Conservation (phyloP, 2,888 invertebrate species). For the Prosopocoilus inquinatus region DNA sequence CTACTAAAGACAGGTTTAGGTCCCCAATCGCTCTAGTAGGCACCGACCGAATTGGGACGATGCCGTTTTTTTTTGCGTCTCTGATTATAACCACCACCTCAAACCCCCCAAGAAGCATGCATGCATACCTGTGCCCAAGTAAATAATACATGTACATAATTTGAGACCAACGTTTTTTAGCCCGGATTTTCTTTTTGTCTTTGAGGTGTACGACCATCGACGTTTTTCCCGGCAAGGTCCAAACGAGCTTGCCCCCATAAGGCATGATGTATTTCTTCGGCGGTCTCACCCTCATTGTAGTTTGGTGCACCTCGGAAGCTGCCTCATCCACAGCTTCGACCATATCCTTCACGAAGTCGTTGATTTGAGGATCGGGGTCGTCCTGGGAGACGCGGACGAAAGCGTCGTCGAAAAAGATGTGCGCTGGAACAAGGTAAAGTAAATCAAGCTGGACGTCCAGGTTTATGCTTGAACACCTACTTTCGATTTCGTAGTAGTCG, state of each 20-base stretch:
- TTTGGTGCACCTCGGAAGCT: conserved; percentile 68
- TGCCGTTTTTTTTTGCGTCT: not conserved
- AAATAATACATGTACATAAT: conserved; percentile 95
- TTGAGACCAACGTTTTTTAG: conserved; percentile 92
- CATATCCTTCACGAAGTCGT: conserved; percentile 76
- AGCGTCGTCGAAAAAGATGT: conserved; percentile 86
- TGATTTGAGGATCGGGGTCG: conserved; percentile 71
- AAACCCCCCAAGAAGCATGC: not conserved
- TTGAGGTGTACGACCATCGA: conserved; percentile 84
- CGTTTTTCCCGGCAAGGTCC: conserved; percentile 82
- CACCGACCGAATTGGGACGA: not conserved
- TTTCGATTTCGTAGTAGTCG: conserved; percentile 86
- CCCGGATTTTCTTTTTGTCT: conserved; percentile 82
- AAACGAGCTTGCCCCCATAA: conserved; percentile 81
- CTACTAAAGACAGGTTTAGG: not conserved
- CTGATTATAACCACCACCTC: not conserved
- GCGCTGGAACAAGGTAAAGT: conserved; percentile 52
- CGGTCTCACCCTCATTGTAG: conserved; percentile 61
- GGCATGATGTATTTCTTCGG: conserved; percentile 78
- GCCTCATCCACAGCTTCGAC: conserved; percentile 73
- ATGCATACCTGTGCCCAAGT: conserved; percentile 70
- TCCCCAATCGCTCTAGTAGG: not conserved
- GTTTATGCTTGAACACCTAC: conserved; percentile 51
- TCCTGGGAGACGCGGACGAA: conserved; percentile 64
- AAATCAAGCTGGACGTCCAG: not conserved